phyloP scores from a whole-genome alignment of 2,888 invertebrate genomes.

The Temnothorax unifasciatus region DNA sequence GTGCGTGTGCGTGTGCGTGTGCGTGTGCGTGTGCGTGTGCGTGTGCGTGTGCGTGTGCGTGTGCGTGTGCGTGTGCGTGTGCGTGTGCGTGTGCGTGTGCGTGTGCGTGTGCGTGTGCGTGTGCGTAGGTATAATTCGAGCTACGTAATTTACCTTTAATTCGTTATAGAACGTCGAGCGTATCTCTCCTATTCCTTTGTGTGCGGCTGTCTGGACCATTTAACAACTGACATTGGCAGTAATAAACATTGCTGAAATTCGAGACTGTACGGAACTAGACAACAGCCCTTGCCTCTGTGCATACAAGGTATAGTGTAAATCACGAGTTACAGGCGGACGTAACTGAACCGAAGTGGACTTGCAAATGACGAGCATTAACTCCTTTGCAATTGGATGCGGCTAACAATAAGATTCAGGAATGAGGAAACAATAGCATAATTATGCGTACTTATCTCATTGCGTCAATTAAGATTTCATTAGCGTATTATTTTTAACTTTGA shows the following conservation, averaged over 20 bases:
- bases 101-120: too few species aligned
- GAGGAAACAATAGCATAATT: constrained; percentile 2
- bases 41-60: too few species aligned
- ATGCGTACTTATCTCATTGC: neutral
- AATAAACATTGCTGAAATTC: constrained; percentile 53
- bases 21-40: too few species aligned
- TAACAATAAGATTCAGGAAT: neutral
- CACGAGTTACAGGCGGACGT: constrained; percentile 48
- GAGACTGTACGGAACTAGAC: neutral
- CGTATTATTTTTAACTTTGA: neutral
- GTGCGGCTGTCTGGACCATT: constrained; percentile 18
- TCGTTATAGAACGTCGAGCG: neutral
- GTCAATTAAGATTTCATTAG: neutral
- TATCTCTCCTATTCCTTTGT: constrained; percentile 30
- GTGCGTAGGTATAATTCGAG: neutral
- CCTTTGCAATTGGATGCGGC: neutral
- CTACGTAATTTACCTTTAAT: constrained; percentile 5
- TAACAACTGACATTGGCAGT: constrained; percentile 23
- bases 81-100: too few species aligned
- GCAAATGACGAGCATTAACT: constrained; percentile 3
- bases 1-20: too few species aligned
- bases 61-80: too few species aligned
- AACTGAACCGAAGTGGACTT: constrained; percentile 50
- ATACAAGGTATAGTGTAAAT: neutral
- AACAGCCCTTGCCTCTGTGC: neutral